These are phyloP conservation scores for Eupithecia inturbata DNA, from an alignment of 2,888 invertebrate species.

Conservation along the genomic window DNA sequence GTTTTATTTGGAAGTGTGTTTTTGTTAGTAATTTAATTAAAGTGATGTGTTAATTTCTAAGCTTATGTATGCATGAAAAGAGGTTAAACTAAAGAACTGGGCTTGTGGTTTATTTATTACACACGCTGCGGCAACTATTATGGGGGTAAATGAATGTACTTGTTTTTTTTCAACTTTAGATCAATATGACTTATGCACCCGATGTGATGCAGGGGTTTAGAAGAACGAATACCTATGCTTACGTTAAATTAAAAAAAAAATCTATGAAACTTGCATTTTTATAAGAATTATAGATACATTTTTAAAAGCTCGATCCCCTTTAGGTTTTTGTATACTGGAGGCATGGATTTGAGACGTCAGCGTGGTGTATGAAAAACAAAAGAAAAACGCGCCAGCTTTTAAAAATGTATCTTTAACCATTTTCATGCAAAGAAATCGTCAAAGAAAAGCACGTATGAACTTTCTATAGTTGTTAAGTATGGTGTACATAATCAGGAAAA, in stretches of 20 bases:
- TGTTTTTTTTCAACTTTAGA: background rate
- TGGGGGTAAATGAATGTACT: background rate
- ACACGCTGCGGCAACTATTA: background rate
- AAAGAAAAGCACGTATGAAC: background rate
- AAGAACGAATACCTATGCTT: too few relatives aligned
- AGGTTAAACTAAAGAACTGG: conserved; percentile 8
- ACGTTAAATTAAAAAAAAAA: background rate
- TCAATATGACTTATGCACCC: background rate
- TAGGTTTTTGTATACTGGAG: too few relatives aligned
- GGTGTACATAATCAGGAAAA: too few relatives aligned
- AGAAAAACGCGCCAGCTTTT: too few relatives aligned
- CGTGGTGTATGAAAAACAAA: too few relatives aligned
- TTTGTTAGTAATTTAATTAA: conserved; percentile 28
- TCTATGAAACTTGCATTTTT: too few relatives aligned
- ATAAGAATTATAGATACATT: background rate
- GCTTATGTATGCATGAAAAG: conserved; percentile 14
- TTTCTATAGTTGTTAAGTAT: too few relatives aligned
- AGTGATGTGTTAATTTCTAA: conserved; percentile 17
- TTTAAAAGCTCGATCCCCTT: too few relatives aligned
- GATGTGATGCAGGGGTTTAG: too few relatives aligned
- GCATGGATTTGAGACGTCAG: too few relatives aligned
- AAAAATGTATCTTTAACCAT: too few relatives aligned
- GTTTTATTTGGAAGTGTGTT: conserved; percentile 22
- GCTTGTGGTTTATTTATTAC: background rate
- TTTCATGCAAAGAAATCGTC: background rate